Base-by-base conservation (phyloP, 1,140 invertebrate genomes). In the Cherax destructor region DNA sequence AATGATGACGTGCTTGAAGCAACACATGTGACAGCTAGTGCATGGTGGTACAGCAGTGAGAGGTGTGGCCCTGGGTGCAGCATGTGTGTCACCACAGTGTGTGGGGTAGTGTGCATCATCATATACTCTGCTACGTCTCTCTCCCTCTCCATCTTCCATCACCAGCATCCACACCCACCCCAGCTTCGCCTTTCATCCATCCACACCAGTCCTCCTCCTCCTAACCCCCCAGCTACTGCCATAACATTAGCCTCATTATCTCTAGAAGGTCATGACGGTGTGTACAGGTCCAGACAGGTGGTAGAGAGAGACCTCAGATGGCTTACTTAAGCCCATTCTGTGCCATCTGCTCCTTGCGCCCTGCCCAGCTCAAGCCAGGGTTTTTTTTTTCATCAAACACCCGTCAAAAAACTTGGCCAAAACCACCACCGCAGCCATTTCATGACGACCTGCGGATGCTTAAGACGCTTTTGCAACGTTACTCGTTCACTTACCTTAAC, bases 381-480 rank as follows among this genome's bases (percentile, higher is more conserved):
- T 91, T 91, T 91, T 91, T 86, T 91, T 91, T 91, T 91, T 86
- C 72, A n/a, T 74, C 84, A 52, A 72, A 81, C 90, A 85, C 77
- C 90, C 90, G 77, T 83, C 78, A 69, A 86, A 86, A 91, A 91
- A 83, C 52, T 83, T 52, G 65, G 21, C 47, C 41, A 72, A 81
- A 87, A 49, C 84, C 84, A 81, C 30, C 77, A 11, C 52, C 78
- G 74, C 16, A 47, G 56, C 21, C 10, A 10, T 59, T 83, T 87
- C 84, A 76, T 30, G 24, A 72, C 65, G 21, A 83, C 72, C 90
- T 81, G 21, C 11, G 52, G 24, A 81, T 30, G 59, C 61, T 86
- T 47, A 87, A 21, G 90, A 74, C 52, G 74, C 78, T 83, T 83
- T 81, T 91, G 90, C 90, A 86, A 83, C 30, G 49, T 50, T 87